Evolutionary conservation across 2,797 vertebrate genomes (phyloP).

Genomic region (Eurystomus glaucurus): DNA sequence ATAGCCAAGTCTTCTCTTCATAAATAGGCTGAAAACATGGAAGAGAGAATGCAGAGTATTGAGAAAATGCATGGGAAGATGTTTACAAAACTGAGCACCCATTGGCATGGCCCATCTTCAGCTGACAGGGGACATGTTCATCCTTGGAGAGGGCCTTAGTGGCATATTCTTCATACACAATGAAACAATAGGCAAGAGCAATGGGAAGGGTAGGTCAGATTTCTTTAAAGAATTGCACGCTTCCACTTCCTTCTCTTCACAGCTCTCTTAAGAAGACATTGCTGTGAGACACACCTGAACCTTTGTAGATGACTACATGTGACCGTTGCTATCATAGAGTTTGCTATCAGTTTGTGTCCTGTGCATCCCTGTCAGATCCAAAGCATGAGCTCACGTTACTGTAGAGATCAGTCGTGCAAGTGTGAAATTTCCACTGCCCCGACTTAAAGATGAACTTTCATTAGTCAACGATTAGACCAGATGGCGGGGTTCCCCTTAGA

Average conservation of each 20-base stretch:
- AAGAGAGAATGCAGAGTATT: not conserved
- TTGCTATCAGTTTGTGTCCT: not conserved
- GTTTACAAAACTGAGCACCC: not conserved
- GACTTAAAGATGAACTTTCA: constrained; percentile 20
- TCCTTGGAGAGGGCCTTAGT: not conserved
- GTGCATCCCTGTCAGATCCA: not conserved
- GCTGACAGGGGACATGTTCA: not conserved
- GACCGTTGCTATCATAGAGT: not conserved
- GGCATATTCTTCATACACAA: not conserved
- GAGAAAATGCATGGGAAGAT: not conserved
- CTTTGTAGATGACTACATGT: not conserved
- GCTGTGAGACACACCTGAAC: not conserved
- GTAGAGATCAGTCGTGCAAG: constrained; percentile 41
- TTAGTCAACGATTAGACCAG: constrained; percentile 57
- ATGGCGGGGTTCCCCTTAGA: constrained; percentile 69
- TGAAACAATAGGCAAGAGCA: not conserved
- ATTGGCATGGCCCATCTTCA: not conserved
- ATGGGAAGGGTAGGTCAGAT: not conserved
- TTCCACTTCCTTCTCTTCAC: not conserved
- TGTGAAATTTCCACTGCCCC: not conserved
- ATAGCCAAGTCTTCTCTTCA: not conserved
- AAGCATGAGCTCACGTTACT: constrained; percentile 1
- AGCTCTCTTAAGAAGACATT: not conserved
- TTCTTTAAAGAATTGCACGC: not conserved
- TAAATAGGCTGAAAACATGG: not conserved